Evolutionary conservation across 2,797 vertebrate species (phyloP).

Genomic region (Morelia viridis): DNA sequence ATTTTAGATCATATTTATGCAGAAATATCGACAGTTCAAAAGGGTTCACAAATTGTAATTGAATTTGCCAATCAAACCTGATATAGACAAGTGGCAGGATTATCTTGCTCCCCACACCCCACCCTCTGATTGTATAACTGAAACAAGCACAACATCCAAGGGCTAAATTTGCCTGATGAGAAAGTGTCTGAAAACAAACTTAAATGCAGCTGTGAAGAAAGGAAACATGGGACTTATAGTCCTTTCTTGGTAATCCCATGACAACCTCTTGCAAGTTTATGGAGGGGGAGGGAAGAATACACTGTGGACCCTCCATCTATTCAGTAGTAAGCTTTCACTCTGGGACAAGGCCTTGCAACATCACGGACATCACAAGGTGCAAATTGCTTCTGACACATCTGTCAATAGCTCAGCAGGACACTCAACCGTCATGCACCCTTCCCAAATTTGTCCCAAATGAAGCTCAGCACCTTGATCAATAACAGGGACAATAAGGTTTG

Average conservation of each 20-base stretch:
- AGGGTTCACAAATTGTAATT: neutral
- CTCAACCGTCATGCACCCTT: neutral
- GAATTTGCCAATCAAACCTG: neutral
- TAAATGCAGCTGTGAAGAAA: neutral
- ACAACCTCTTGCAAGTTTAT: neutral
- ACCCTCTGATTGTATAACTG: neutral
- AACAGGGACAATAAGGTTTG: constrained; percentile 4
- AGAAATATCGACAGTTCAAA: neutral
- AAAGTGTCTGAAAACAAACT: neutral
- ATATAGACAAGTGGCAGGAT: neutral
- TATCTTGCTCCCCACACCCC: neutral
- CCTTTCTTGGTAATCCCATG: neutral
- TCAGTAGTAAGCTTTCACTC: neutral
- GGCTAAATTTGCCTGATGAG: neutral
- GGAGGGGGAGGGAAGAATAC: neutral
- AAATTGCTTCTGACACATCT: constrained; percentile 12
- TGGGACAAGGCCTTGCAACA: neutral
- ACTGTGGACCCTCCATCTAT: neutral
- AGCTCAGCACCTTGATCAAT: constrained; percentile 11
- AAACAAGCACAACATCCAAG: neutral
- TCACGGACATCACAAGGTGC: neutral
- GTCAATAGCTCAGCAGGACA: neutral
- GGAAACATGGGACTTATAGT: neutral
- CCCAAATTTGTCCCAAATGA: neutral
- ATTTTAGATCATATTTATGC: neutral